Evolutionary conservation across 1,140 invertebrate genomes (phyloP).

Genomic region (Rhysida immarginata): DNA sequence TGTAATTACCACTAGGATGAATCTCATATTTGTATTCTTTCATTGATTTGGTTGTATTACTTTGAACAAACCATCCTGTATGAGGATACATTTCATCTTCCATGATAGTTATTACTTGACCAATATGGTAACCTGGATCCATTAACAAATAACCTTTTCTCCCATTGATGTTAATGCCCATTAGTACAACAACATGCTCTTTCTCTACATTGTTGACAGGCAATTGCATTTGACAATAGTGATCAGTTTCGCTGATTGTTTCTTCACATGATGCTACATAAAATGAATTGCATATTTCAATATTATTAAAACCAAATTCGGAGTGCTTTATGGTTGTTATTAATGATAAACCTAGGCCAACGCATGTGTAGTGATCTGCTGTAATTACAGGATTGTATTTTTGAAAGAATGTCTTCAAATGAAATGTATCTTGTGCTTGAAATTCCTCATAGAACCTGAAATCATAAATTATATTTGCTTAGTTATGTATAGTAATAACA

Average conservation of each 20-base stretch:
- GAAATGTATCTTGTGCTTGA: too few relatives aligned
- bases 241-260: constrained; percentile 29
- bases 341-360: constrained; percentile 66
- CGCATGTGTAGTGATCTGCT: constrained; percentile 64
- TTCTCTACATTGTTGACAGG: constrained; percentile 32
- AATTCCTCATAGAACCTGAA: too few relatives aligned
- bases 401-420: constrained; percentile 48
- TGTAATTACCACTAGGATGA: constrained; percentile 48
- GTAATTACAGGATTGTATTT: constrained; percentile 61
- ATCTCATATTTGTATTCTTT: constrained; percentile 68
- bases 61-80: constrained; percentile 71
- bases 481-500: too few relatives aligned
- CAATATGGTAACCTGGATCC: constrained; percentile 80
- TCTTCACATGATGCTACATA: constrained; percentile 78
- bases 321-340: constrained; percentile 37
- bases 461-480: too few relatives aligned
- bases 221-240: neutral
- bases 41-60: constrained; percentile 48
- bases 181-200: constrained; percentile 71
- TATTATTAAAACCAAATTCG: constrained; percentile 39
- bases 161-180: constrained; percentile 52
- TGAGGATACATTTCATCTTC: constrained; percentile 64
- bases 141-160: constrained; percentile 58
- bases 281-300: constrained; percentile 45
- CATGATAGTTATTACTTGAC: constrained; percentile 71